Evolutionary conservation across 2,113 vertebrate genomes (phyloP).

Genomic region (Coreoperca whiteheadi): DNA sequence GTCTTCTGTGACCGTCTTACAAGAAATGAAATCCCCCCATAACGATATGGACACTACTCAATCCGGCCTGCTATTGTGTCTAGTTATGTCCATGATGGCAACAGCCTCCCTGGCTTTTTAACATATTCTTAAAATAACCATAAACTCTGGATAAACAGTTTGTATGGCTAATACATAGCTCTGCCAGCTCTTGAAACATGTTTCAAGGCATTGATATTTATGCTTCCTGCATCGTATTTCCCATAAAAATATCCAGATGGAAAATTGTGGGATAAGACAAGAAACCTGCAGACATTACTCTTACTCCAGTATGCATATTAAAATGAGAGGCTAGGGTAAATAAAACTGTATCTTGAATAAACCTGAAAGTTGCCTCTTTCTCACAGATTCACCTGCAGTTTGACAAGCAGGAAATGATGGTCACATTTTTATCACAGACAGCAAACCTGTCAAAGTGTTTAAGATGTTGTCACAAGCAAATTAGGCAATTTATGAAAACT

Average conservation of each 20-base stretch:
- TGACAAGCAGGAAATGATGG: neutral
- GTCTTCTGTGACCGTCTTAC: neutral
- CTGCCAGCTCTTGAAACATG: neutral
- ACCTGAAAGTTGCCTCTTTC: neutral
- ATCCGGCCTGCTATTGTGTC: neutral
- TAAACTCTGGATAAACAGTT: neutral
- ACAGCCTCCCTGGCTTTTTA: neutral
- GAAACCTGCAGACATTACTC: neutral
- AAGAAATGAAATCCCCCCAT: neutral
- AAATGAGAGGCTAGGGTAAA: neutral
- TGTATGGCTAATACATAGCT: neutral
- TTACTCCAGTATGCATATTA: neutral
- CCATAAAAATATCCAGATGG: neutral
- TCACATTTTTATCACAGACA: conserved; percentile 5
- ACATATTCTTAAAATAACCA: neutral
- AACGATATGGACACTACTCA: neutral
- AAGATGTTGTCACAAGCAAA: conserved; percentile 34
- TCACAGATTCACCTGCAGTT: neutral
- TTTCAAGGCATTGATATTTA: neutral
- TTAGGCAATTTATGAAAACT: conserved; percentile 20
- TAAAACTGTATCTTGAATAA: neutral
- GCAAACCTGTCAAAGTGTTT: neutral
- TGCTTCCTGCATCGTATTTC: neutral
- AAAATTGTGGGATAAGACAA: neutral
- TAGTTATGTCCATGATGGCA: neutral